Conservation (phyloP, 1,140 invertebrate species). For the Orius insidiosus region DNA sequence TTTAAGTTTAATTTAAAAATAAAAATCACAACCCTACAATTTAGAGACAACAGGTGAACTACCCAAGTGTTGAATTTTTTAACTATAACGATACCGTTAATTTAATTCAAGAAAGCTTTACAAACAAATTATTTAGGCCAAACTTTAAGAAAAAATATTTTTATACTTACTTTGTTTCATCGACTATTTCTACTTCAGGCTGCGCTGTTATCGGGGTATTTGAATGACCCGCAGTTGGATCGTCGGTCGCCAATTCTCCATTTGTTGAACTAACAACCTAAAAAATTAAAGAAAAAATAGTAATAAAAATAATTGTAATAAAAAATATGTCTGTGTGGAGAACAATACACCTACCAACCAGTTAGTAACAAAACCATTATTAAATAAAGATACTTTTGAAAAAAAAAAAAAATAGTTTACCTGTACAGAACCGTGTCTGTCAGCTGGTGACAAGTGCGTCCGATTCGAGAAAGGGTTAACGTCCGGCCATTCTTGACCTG, state of each 20-base stretch:
- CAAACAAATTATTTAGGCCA: too few species aligned
- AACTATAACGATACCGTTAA: too few species aligned
- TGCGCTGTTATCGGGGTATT: slow-evolving; percentile 88
- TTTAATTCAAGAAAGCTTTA: too few species aligned
- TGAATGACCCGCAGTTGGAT: slow-evolving; percentile 87
- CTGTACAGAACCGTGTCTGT: slow-evolving; percentile 87
- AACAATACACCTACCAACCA: background rate
- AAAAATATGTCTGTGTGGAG: background rate
- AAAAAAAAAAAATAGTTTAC: slow-evolving; percentile 32
- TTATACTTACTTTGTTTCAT: slow-evolving; percentile 63
- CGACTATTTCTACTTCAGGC: slow-evolving; percentile 80
- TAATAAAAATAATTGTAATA: background rate
- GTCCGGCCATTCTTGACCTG: slow-evolving; percentile 39
- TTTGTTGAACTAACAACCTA: slow-evolving; percentile 96
- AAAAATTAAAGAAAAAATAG: slow-evolving; percentile 28
- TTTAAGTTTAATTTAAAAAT: too few species aligned
- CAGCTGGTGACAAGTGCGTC: slow-evolving; percentile 66
- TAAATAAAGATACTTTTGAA: background rate
- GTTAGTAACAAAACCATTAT: background rate
- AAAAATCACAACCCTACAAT: background rate
- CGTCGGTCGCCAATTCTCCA: slow-evolving; percentile 85
- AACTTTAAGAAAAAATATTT: background rate
- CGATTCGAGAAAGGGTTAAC: slow-evolving; percentile 37
- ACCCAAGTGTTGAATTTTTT: too few species aligned
- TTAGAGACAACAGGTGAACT: background rate